These are phyloP conservation scores for Palythoa grandis DNA, from an alignment of 92 coral and sea anemone species.

Conservation along the genomic window DNA sequence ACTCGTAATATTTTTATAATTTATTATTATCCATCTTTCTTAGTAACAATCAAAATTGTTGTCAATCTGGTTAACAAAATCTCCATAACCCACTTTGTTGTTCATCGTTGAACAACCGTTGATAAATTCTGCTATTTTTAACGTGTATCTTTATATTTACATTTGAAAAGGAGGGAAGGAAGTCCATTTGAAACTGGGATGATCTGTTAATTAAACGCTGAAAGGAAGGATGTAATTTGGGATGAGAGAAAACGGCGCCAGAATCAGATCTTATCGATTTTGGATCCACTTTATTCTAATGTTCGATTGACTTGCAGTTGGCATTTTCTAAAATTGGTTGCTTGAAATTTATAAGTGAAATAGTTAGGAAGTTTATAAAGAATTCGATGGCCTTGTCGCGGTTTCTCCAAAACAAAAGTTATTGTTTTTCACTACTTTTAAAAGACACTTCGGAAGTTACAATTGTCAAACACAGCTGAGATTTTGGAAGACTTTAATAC, in stretches of 20 bases:
- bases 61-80: background rate
- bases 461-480: too few species aligned
- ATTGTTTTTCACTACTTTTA: too few species aligned
- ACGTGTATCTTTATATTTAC: background rate
- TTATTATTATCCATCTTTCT: background rate
- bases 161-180: background rate
- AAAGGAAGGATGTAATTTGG: background rate
- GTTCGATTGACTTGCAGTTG: background rate
- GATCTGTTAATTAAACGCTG: slow-evolving; percentile 2
- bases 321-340: background rate
- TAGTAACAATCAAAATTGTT: background rate
- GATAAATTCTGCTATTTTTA: background rate
- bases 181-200: background rate
- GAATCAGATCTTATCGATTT: background rate
- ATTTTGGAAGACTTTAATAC: too few species aligned
- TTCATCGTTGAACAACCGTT: background rate
- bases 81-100: background rate
- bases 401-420: background rate
- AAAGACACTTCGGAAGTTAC: too few species aligned
- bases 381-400: background rate
- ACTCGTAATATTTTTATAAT: slow-evolving; percentile 2
- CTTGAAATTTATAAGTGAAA: background rate
- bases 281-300: background rate
- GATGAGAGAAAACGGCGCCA: background rate
- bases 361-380: background rate